A percentile compares a stretch with the other conserved stretches of the same genome.
These are phyloP conservation scores for Macaca nemestrina DNA, from an alignment of 2,113 vertebrate genomes.

Conservation along the genomic window DNA sequence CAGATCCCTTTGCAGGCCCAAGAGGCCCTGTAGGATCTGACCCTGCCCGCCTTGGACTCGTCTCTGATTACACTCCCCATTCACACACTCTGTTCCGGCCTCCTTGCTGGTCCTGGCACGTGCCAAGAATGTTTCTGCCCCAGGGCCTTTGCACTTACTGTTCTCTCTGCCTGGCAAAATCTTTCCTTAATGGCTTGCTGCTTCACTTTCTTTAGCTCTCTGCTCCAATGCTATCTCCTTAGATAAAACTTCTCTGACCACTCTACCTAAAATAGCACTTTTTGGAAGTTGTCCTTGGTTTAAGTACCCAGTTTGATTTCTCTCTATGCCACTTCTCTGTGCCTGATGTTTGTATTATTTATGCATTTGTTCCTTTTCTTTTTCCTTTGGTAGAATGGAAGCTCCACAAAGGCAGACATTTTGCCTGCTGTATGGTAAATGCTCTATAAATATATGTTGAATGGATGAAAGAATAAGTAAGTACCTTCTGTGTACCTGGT, in stretches of 20 bases:
- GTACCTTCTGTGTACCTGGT: not conserved
- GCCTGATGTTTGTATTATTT: not conserved
- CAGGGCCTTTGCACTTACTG: not conserved
- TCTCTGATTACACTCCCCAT: not conserved
- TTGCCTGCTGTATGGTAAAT: not conserved
- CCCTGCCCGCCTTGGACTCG: not conserved
- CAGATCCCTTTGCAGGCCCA: not conserved
- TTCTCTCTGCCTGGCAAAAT: not conserved
- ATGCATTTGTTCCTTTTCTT: not conserved
- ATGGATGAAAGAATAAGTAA: not conserved
- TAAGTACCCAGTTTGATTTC: not conserved
- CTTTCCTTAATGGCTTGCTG: not conserved
- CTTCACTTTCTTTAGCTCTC: not conserved
- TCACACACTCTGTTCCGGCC: not conserved
- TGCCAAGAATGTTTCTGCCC: not conserved
- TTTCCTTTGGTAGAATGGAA: not conserved
- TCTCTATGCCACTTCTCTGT: not conserved
- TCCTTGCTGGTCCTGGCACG: not conserved
- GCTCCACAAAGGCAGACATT: not conserved
- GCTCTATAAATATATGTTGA: not conserved
- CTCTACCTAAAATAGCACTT: not conserved
- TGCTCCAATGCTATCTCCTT: not conserved
- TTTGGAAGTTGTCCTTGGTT: not conserved
- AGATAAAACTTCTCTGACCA: not conserved
- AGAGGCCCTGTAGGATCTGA: not conserved